Evolutionary conservation across 2,888 invertebrate genomes (phyloP).

Genomic region (Sepiola atlantica): DNA sequence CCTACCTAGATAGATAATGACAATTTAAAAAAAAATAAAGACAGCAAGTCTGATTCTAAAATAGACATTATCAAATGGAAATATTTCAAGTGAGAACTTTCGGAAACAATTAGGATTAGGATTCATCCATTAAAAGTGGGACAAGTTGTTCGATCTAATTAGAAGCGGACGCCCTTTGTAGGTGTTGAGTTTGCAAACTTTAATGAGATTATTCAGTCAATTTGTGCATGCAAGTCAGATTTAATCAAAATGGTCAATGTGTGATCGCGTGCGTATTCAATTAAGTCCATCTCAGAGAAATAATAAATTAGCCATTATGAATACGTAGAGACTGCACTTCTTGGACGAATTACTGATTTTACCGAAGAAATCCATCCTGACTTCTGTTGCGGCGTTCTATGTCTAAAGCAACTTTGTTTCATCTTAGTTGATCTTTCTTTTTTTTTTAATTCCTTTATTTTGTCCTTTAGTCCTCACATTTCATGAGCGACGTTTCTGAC

Average conservation of each 20-base stretch:
- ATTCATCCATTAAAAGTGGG: neutral
- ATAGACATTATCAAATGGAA: neutral
- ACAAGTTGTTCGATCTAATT: neutral
- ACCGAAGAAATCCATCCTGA: neutral
- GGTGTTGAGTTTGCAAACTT: neutral
- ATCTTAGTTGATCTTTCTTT: no score
- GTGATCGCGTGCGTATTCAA: neutral
- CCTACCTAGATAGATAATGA: no score
- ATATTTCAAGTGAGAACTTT: neutral
- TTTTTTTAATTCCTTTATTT: no score
- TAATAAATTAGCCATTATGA: neutral
- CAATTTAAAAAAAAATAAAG: no score
- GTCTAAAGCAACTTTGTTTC: neutral
- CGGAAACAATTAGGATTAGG: neutral
- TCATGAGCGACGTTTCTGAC: no score
- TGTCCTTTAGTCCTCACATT: no score
- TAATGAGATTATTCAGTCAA: neutral
- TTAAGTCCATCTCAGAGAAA: neutral
- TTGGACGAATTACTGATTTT: neutral
- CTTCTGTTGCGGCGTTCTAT: neutral
- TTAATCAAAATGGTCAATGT: neutral
- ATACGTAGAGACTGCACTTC: neutral
- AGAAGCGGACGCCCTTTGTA: neutral
- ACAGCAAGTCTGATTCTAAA: no score
- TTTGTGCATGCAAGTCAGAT: neutral